A percentile compares a stretch with the other conserved stretches of the same genome.
Evolutionary conservation across 2,797 vertebrate genomes (phyloP).

Genomic region (Morelia viridis): DNA sequence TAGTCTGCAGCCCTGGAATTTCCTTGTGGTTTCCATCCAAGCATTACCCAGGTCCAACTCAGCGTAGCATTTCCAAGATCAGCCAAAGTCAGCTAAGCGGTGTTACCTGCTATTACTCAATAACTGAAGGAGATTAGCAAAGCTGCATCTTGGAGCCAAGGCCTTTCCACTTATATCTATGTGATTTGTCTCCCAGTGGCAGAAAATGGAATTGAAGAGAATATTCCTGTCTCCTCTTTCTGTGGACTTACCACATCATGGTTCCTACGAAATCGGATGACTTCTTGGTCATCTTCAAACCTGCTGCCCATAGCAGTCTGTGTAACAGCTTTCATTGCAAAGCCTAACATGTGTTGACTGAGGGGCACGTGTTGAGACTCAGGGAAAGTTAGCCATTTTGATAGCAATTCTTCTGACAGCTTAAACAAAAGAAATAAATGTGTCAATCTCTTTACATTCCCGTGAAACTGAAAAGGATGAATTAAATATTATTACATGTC

Average conservation of each 20-base stretch:
- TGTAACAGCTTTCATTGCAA: slow-evolving; percentile 92
- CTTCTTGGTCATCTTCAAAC: slow-evolving; percentile 83
- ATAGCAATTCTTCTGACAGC: slow-evolving; percentile 89
- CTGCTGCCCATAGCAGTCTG: slow-evolving; percentile 87
- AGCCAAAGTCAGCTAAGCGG: neutral
- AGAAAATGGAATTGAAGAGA: neutral
- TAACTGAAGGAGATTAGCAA: neutral
- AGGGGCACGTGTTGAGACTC: slow-evolving; percentile 90
- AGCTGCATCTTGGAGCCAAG: neutral
- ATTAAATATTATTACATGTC: neutral
- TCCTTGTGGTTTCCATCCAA: neutral
- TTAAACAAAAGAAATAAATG: slow-evolving; percentile 66
- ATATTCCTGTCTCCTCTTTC: neutral
- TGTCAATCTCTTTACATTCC: slow-evolving; percentile 26
- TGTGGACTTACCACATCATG: slow-evolving; percentile 84
- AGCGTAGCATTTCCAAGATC: neutral
- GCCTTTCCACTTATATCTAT: neutral
- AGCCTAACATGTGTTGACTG: slow-evolving; percentile 88
- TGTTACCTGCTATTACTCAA: neutral
- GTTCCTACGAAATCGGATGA: slow-evolving; percentile 90
- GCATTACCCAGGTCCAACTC: neutral
- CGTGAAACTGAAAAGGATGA: neutral
- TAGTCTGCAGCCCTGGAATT: neutral
- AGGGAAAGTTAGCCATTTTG: slow-evolving; percentile 88
- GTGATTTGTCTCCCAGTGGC: neutral